Conservation (phyloP, 2,113 vertebrate genomes). For the Stigmatopora argus region DNA sequence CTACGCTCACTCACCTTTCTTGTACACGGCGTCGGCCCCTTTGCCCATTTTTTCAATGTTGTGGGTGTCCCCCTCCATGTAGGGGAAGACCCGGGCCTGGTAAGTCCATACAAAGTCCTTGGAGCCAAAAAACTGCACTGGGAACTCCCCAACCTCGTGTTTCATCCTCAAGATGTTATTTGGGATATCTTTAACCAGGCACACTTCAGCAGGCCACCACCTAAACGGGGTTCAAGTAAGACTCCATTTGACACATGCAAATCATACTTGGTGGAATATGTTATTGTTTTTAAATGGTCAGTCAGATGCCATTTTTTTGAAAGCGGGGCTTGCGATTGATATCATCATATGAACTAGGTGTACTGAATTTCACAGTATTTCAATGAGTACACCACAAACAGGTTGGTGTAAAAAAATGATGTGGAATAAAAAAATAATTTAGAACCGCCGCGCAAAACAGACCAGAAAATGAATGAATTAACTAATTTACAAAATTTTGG, state of each 20-base stretch:
- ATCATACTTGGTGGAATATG: neutral
- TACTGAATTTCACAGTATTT: too few species aligned
- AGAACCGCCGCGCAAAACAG: too few species aligned
- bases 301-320: too few species aligned
- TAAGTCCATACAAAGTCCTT: slow-evolving; percentile 98
- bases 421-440: too few species aligned
- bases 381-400: too few species aligned
- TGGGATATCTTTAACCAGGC: slow-evolving; percentile 85
- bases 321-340: too few species aligned
- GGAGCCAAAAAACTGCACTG: slow-evolving; percentile 96
- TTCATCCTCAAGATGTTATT: slow-evolving; percentile 91
- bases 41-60: slow-evolving; percentile 99
- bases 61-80: slow-evolving; percentile 96
- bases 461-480: too few species aligned
- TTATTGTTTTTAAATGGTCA: too few species aligned
- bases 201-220: slow-evolving; percentile 98
- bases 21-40: slow-evolving; percentile 90
- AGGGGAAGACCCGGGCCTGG: slow-evolving; percentile 94
- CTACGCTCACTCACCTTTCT: slow-evolving; percentile 76
- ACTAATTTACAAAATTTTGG: too few species aligned
- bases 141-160: slow-evolving; percentile 94
- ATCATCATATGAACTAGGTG: too few species aligned
- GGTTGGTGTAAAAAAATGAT: too few species aligned
- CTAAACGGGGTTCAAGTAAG: slow-evolving; percentile 50
- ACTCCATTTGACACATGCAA: neutral